Conservation (phyloP, 2,113 vertebrate species). For the Taxidea taxus region DNA sequence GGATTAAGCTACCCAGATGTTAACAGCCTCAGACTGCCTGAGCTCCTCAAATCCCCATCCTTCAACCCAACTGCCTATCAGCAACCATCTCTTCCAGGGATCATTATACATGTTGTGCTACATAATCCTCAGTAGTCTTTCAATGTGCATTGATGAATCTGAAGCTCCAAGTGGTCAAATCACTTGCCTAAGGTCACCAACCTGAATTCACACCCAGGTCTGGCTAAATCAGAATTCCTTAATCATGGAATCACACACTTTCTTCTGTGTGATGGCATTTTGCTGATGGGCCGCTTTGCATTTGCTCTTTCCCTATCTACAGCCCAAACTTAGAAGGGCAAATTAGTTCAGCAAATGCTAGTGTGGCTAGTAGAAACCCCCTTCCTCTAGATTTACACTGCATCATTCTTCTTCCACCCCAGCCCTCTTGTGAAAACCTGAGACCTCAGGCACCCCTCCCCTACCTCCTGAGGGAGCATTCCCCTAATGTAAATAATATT, state of each 20-base stretch:
- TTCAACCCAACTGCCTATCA: background rate
- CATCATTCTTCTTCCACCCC: background rate
- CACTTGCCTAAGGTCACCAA: background rate
- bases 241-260: background rate
- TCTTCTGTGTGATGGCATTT: background rate
- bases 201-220: background rate
- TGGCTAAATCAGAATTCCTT: background rate
- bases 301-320: background rate
- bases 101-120: background rate
- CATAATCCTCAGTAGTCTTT: background rate
- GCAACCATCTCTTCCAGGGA: background rate
- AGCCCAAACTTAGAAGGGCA: background rate
- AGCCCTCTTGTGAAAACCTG: background rate
- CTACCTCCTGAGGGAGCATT: background rate
- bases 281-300: background rate
- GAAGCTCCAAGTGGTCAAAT: background rate
- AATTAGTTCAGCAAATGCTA: conserved; percentile 7
- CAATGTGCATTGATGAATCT: background rate
- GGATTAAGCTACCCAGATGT: background rate
- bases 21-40: background rate
- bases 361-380: background rate
- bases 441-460: background rate
- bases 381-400: background rate
- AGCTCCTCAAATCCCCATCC: background rate
- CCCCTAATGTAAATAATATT: background rate